Base-by-base conservation (phyloP, 2,888 invertebrate species). In the Diloba caeruleocephala region DNA sequence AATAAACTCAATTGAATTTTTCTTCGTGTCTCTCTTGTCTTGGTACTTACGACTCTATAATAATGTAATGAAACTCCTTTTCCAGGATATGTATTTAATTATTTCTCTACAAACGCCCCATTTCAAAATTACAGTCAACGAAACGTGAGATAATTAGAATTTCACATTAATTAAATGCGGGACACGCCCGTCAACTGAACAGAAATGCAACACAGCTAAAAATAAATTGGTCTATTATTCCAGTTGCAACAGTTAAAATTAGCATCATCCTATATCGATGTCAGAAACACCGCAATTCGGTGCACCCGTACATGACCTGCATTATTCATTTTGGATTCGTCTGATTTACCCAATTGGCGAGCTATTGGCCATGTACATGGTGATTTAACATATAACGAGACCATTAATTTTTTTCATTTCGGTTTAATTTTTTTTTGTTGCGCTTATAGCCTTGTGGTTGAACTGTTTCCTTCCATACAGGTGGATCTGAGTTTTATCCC, bases 191-290 rank as follows among this genome's bases (percentile, higher is more conserved):
- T 42, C 36, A 41, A 54, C 29, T 46, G 54, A 48, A 9, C 46
- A 59, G 56, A 60, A 64, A 68, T 56, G 67, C 65, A 64, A 48
- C 48, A 46, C 44, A 59, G 58, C 62, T 44, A 67, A 65, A 72
- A 74, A 73, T 71, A 64, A 74, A 76, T 75, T 71, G 69, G 45
- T 41, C 64, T 66, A 71, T 70, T 70, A 74, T 71, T 70, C 67
- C 57, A 67, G 55, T 29, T 59, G 36, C 44, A 55, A 32, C 26
- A 15, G 55, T 53, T 53, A 70, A 4, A 80, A 80, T 74, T 75
- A 74, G 70, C 66, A 70, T 63, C 48, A 74, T 71, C 75, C 66
- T 60, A 73, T 73, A 76, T 74, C 71, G 58, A 76, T 73, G 71
- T 75, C 74, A 61, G 55, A 70, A 58, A 67, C 45, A 64, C 73